A percentile compares a stretch with the other conserved stretches of the same genome.
Conservation (phyloP, 2,888 invertebrate genomes). For the Zygothrica quintamaculata region DNA sequence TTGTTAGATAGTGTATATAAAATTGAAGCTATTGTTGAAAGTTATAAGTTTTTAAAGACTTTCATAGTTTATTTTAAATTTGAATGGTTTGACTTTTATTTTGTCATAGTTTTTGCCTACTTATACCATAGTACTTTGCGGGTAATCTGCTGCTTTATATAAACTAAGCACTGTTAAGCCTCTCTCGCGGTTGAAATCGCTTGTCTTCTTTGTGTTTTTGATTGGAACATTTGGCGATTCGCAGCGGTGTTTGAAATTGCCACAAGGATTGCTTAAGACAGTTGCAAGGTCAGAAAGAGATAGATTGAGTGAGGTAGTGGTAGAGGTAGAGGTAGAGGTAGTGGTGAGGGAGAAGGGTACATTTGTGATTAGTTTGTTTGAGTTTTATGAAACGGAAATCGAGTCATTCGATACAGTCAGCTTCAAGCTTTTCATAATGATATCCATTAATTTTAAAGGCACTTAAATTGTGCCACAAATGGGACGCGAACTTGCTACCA, state of each 20-base stretch:
- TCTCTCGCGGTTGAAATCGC: neutral
- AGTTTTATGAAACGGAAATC: slow-evolving; percentile 29
- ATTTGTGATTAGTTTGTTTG: neutral
- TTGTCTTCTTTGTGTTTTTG: neutral
- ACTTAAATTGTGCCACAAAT: slow-evolving; percentile 38
- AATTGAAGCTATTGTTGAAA: too few relatives aligned
- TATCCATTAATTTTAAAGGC: slow-evolving; percentile 46
- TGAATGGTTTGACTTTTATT: neutral
- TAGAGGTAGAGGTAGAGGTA: too few relatives aligned
- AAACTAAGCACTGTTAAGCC: neutral
- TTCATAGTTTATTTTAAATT: too few relatives aligned
- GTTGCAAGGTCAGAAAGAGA: neutral
- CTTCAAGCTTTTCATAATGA: slow-evolving; percentile 31
- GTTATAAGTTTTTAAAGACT: too few relatives aligned
- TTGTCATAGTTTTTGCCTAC: neutral
- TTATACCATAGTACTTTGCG: neutral
- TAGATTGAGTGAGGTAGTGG: too few relatives aligned
- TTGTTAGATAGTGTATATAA: too few relatives aligned
- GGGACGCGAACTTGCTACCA: slow-evolving; percentile 10
- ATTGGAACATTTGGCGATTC: neutral
- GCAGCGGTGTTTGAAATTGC: neutral
- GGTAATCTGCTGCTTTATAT: neutral
- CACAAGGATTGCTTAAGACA: slow-evolving; percentile 5
- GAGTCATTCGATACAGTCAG: slow-evolving; percentile 16
- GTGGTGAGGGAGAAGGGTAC: too few relatives aligned